Percentiles rank a stretch among this genome's conserved stretches.
phyloP scores from a whole-genome alignment of 2,888 invertebrate species.

The Odontocerum albicorne region DNA sequence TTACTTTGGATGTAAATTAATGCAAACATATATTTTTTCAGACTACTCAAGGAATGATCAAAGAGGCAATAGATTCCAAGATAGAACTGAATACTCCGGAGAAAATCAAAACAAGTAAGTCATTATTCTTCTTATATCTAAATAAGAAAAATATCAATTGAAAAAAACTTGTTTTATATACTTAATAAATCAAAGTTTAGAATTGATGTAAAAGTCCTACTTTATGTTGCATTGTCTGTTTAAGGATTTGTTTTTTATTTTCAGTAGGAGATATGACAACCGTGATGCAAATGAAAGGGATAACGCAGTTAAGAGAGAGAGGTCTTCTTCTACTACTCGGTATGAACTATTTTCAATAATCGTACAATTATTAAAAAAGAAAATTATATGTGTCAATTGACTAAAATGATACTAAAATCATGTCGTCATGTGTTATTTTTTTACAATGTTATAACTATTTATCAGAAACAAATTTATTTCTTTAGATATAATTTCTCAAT shows the following conservation, averaged over 20 bases:
- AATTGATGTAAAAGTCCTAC: too few species aligned
- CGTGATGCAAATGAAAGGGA: conserved; percentile 21
- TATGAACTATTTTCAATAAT: conserved; percentile 11
- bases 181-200: too few species aligned
- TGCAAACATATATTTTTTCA: too few species aligned
- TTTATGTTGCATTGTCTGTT: too few species aligned
- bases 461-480: neutral
- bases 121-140: too few species aligned
- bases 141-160: too few species aligned
- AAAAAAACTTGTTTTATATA: too few species aligned
- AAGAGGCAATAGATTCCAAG: conserved; percentile 24
- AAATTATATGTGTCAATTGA: too few species aligned
- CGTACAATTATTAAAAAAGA: too few species aligned
- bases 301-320: conserved; percentile 17
- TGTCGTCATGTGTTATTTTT: neutral
- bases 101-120: conserved; percentile 17
- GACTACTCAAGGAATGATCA: conserved; percentile 26
- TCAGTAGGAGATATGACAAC: conserved; percentile 27
- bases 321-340: conserved; percentile 19
- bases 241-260: too few species aligned
- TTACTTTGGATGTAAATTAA: too few species aligned
- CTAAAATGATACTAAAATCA: neutral
- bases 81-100: conserved; percentile 12
- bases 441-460: neutral
- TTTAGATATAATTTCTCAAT: too few species aligned